Evolutionary conservation across 1,140 invertebrate species (phyloP).

Genomic region (Anoplophora glabripennis): DNA sequence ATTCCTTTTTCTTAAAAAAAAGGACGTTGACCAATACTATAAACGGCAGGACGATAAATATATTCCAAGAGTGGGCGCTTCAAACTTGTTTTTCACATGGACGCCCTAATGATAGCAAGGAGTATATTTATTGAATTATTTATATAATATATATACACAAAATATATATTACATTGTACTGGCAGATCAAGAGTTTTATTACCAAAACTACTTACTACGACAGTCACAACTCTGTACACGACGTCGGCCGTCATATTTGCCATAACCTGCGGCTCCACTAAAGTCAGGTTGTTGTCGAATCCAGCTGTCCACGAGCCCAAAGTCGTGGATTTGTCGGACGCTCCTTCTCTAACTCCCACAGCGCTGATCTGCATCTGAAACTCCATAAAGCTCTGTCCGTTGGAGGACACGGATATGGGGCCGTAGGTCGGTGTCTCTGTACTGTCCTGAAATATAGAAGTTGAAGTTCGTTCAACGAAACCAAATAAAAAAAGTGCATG

Average conservation of each 20-base stretch:
- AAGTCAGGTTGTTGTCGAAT: slow-evolving; percentile 58
- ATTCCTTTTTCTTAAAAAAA: too few species aligned
- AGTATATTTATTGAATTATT: too few species aligned
- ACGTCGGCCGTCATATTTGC: slow-evolving; percentile 74
- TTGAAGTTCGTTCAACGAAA: too few species aligned
- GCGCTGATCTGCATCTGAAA: slow-evolving; percentile 68
- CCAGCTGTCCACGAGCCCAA: slow-evolving; percentile 70
- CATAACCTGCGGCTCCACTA: slow-evolving; percentile 64
- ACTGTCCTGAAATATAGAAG: slow-evolving; percentile 50
- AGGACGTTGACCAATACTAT: too few species aligned
- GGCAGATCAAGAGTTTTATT: not conserved
- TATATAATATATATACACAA: too few species aligned
- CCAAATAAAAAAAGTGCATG: too few species aligned
- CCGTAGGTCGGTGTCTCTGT: slow-evolving; percentile 65
- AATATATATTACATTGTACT: too few species aligned
- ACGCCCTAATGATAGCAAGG: too few species aligned
- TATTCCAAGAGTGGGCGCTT: too few species aligned
- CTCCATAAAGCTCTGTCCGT: slow-evolving; percentile 70
- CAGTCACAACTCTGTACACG: slow-evolving; percentile 50
- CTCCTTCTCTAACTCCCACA: slow-evolving; percentile 61
- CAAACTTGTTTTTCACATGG: too few species aligned
- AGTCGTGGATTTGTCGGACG: slow-evolving; percentile 59
- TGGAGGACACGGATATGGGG: slow-evolving; percentile 54
- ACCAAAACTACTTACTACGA: slow-evolving; percentile 26
- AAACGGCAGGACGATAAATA: too few species aligned